These are phyloP conservation scores for Gymnogyps californianus DNA, from an alignment of 2,113 vertebrate genomes.

Conservation along the genomic window DNA sequence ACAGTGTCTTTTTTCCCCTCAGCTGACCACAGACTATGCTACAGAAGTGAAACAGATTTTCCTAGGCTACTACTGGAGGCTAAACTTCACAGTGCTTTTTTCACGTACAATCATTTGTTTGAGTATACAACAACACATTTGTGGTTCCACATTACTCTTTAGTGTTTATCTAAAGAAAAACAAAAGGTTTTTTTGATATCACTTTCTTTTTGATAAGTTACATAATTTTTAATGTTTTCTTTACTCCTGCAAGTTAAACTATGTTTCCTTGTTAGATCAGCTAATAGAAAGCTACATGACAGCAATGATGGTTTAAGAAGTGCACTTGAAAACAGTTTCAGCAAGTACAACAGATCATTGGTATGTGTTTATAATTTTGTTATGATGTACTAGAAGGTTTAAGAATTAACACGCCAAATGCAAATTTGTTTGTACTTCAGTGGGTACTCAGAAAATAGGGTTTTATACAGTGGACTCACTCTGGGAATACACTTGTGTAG, in stretches of 20 bases:
- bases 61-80: not conserved
- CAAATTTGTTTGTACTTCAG: not conserved
- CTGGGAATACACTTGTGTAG: not conserved
- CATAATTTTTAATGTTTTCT: not conserved
- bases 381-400: not conserved
- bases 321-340: slow-evolving; percentile 82
- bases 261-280: slow-evolving; percentile 67
- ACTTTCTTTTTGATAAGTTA: not conserved
- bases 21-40: not conserved
- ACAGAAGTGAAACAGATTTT: not conserved
- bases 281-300: slow-evolving; percentile 87
- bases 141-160: not conserved
- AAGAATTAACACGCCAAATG: not conserved
- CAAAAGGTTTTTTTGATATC: accelerated
- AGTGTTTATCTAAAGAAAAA: not conserved
- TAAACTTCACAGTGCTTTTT: not conserved
- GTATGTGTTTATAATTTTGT: slow-evolving; percentile 54
- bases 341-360: slow-evolving; percentile 77
- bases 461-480: not conserved
- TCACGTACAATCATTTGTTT: not conserved
- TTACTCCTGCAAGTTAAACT: not conserved
- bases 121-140: not conserved
- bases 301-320: slow-evolving; percentile 84
- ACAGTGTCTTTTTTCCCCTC: not conserved
- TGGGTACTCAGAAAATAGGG: not conserved